Conservation (phyloP, 2,797 vertebrate genomes). For the Spinus pinus region DNA sequence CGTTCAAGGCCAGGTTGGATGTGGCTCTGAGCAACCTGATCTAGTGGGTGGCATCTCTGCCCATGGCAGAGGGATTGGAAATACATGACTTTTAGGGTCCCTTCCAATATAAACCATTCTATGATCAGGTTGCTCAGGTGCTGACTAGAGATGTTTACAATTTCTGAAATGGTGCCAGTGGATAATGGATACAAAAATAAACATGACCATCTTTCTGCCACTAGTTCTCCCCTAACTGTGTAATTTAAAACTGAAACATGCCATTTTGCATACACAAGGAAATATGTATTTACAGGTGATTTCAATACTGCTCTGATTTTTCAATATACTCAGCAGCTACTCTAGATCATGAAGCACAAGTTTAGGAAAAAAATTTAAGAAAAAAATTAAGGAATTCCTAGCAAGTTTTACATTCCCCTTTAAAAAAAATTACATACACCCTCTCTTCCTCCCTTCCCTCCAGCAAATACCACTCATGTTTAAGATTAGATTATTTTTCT, state of each 20-base stretch:
- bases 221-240: not conserved
- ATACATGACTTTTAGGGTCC: not conserved
- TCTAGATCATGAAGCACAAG: not conserved
- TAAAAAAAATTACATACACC: not conserved
- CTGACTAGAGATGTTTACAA: not conserved
- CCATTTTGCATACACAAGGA: not conserved
- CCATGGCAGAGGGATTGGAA: not conserved
- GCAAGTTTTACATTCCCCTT: slow-evolving; percentile 44
- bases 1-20: not conserved
- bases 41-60: not conserved
- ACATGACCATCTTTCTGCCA: not conserved
- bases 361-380: not conserved
- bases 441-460: slow-evolving; percentile 50
- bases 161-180: not conserved
- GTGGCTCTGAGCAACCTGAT: not conserved
- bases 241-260: not conserved
- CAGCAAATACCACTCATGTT: slow-evolving; percentile 59
- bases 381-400: slow-evolving; percentile 31
- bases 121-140: not conserved
- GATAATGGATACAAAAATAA: not conserved
- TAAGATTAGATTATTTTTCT: slow-evolving; percentile 67
- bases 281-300: not conserved
- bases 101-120: not conserved
- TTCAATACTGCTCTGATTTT: not conserved
- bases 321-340: not conserved